phyloP scores from a whole-genome alignment of 2,113 vertebrate species.

The Lota lota region DNA sequence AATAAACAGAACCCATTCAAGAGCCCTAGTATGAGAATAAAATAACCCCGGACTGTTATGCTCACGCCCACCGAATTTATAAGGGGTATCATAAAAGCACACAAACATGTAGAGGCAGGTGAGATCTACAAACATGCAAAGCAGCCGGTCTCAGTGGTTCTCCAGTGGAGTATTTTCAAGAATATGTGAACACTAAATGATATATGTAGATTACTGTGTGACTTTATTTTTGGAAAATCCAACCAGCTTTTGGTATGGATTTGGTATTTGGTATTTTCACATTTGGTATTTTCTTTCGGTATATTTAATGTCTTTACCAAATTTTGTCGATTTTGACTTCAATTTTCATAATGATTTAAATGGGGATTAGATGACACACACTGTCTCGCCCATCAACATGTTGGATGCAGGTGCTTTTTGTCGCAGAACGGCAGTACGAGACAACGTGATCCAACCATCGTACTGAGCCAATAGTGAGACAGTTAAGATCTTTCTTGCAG shows the following conservation, averaged over 20 bases:
- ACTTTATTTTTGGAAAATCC: too few relatives aligned
- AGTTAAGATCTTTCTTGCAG: too few relatives aligned
- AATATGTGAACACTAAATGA: slow-evolving; percentile 19
- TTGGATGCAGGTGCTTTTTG: too few relatives aligned
- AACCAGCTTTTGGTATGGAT: too few relatives aligned
- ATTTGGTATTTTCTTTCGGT: too few relatives aligned
- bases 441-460: background rate
- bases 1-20: background rate
- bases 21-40: slow-evolving; percentile 1
- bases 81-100: slow-evolving; percentile 45
- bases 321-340: background rate
- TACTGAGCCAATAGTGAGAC: too few relatives aligned
- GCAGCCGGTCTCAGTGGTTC: slow-evolving; percentile 24
- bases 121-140: slow-evolving; percentile 52
- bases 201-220: background rate
- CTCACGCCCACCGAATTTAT: slow-evolving; percentile 21
- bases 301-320: too few relatives aligned
- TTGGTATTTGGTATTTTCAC: too few relatives aligned
- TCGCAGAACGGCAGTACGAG: background rate
- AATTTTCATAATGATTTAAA: too few relatives aligned
- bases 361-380: too few relatives aligned
- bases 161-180: slow-evolving; percentile 34
- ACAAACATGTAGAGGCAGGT: slow-evolving; percentile 46
- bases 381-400: too few relatives aligned
- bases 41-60: slow-evolving; percentile 15